A percentile compares a stretch with the other conserved stretches of the same genome.
Conservation (phyloP, 37 sponge, comb jelly and placozoan genomes). For the Axinella damicornis region DNA sequence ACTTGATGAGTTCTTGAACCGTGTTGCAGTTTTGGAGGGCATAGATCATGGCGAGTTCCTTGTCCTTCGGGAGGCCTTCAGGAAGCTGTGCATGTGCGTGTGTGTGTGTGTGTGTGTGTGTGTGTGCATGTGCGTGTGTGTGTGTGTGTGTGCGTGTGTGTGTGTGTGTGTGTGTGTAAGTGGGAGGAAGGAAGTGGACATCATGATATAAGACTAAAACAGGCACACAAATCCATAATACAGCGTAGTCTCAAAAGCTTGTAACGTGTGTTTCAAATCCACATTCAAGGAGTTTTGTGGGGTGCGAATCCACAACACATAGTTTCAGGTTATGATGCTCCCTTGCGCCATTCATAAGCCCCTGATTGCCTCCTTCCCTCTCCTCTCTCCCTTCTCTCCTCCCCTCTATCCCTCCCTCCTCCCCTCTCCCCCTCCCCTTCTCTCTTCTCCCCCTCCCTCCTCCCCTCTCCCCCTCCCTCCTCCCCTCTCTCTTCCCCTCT, state of each 20-base stretch:
- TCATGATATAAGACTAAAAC: background rate
- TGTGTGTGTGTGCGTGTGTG: background rate
- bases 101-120: background rate
- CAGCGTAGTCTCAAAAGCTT: too few relatives aligned
- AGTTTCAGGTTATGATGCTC: too few relatives aligned
- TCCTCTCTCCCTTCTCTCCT: background rate
- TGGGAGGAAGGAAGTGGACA: background rate
- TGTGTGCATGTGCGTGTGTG: conserved; percentile 3
- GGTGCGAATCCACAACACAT: too few relatives aligned
- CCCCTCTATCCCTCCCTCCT: background rate
- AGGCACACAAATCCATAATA: too few relatives aligned
- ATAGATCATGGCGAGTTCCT: conserved; percentile 59
- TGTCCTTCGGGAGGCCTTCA: conserved; percentile 56
- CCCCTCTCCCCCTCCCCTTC: background rate
- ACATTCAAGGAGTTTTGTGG: too few relatives aligned
- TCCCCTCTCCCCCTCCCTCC: background rate
- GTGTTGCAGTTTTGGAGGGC: conserved; percentile 78
- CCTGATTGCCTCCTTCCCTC: background rate
- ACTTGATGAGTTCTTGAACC: conserved; percentile 70
- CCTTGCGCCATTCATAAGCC: background rate
- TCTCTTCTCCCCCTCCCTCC: too few relatives aligned
- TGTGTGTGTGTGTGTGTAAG: background rate
- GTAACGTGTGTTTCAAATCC: too few relatives aligned
- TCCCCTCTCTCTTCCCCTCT: background rate
- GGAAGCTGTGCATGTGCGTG: conserved; percentile 54